A percentile compares a stretch with the other conserved stretches of the same genome.
Evolutionary conservation across 1,140 invertebrate genomes (phyloP).

Genomic region (Phthorimaea operculella): DNA sequence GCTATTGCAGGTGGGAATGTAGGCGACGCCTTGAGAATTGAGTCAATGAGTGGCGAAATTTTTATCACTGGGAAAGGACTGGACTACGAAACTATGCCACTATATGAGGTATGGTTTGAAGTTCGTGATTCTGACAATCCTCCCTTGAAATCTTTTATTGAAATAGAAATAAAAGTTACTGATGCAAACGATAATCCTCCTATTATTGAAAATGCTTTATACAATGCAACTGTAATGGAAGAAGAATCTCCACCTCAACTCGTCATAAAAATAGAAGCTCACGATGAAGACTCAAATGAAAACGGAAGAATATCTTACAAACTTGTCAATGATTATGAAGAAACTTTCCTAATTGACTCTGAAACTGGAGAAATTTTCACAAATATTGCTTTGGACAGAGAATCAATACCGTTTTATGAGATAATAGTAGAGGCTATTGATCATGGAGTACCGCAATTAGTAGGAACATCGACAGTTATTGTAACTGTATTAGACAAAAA

Average conservation of each 20-base stretch:
- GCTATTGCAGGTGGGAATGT: conserved; percentile 93
- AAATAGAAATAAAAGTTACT: conserved; percentile 85
- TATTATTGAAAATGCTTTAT: conserved; percentile 81
- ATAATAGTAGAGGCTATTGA: conserved; percentile 89
- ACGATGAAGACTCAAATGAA: conserved; percentile 86
- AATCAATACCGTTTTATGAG: conserved; percentile 85
- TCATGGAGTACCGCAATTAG: conserved; percentile 82
- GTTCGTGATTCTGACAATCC: conserved; percentile 87
- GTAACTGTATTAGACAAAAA: conserved; percentile 92
- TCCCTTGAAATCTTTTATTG: conserved; percentile 78
- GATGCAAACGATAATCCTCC: conserved; percentile 94
- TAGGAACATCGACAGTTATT: conserved; percentile 86
- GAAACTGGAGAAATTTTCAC: conserved; percentile 88
- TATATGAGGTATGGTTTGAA: conserved; percentile 94
- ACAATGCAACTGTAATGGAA: conserved; percentile 87
- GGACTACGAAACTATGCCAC: conserved; percentile 87
- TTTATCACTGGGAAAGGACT: conserved; percentile 80
- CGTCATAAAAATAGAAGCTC: conserved; percentile 82
- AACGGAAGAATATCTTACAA: conserved; percentile 88
- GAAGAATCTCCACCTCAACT: conserved; percentile 84
- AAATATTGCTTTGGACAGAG: conserved; percentile 86
- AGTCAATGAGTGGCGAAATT: conserved; percentile 82
- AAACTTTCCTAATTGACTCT: conserved; percentile 83
- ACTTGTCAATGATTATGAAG: conserved; percentile 79
- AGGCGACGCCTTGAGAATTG: conserved; percentile 84